These are phyloP conservation scores for Oncorhynchus gorbuscha DNA, from an alignment of 2,113 vertebrate genomes.

Conservation along the genomic window DNA sequence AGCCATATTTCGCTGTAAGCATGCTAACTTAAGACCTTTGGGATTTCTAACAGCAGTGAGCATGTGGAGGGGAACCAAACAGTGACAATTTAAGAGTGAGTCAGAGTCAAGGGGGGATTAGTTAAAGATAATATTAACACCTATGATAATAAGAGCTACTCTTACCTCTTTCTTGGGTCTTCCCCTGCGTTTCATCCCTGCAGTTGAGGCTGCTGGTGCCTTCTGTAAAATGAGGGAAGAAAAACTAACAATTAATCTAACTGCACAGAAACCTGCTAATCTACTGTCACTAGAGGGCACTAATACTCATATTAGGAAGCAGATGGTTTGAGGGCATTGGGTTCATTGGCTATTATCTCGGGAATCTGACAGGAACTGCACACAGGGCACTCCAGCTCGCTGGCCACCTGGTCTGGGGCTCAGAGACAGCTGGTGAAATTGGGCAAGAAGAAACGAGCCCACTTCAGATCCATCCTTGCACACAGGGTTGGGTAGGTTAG, in stretches of 20 bases:
- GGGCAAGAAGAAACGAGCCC: constrained; percentile 28
- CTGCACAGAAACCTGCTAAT: background rate
- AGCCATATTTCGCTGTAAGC: too few relatives aligned
- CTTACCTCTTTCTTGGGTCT: constrained; percentile 94
- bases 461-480: constrained; percentile 32
- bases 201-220: constrained; percentile 78
- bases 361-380: constrained; percentile 76
- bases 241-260: background rate
- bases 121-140: background rate
- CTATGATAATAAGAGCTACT: background rate
- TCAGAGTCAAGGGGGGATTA: background rate
- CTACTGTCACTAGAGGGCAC: constrained; percentile 67
- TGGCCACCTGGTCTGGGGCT: constrained; percentile 76
- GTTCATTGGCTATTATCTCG: constrained; percentile 80
- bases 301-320: constrained; percentile 30
- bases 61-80: background rate
- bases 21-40: background rate
- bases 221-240: constrained; percentile 72
- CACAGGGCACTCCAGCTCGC: constrained; percentile 75
- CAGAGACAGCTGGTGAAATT: constrained; percentile 77
- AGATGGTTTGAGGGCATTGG: constrained; percentile 68
- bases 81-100: constrained; percentile 35
- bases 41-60: background rate
- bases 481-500: constrained; percentile 8
- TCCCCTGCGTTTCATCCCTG: constrained; percentile 87